These are phyloP conservation scores for Brachionichthys hirsutus DNA, from an alignment of 2,113 vertebrate genomes.

Conservation along the genomic window DNA sequence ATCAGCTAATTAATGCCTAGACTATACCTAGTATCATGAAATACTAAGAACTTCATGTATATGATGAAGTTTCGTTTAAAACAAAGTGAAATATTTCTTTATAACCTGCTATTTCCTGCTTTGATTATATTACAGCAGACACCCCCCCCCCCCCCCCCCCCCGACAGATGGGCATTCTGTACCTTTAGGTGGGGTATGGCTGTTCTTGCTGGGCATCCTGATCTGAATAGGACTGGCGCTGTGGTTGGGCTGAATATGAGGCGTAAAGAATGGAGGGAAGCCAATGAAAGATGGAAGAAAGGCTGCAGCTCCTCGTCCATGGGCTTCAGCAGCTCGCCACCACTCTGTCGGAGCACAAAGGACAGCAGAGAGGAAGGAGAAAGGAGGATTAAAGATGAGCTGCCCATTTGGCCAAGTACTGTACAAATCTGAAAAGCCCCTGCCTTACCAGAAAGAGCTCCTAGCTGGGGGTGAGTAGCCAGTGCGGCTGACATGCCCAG, in stretches of 20 bases:
- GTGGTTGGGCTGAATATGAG: constrained; percentile 88
- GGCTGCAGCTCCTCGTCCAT: constrained; percentile 83
- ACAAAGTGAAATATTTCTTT: background rate
- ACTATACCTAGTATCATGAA: background rate
- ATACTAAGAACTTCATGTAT: no score
- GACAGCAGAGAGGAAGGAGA: background rate
- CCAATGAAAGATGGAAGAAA: constrained; percentile 93
- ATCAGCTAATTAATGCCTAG: constrained; percentile 22
- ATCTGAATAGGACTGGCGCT: constrained; percentile 86
- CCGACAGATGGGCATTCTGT: constrained; percentile 9
- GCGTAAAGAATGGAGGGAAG: constrained; percentile 89
- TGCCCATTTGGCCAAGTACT: background rate
- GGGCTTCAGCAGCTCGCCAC: constrained; percentile 91
- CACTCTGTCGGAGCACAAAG: constrained; percentile 80
- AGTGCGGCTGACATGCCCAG: constrained; percentile 89
- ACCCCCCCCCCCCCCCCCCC: no score
- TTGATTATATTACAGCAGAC: background rate
- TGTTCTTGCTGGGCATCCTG: constrained; percentile 84
- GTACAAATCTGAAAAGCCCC: constrained; percentile 8
- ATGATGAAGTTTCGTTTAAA: background rate
- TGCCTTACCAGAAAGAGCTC: constrained; percentile 86
- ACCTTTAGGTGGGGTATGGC: constrained; percentile 88
- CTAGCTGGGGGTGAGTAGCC: constrained; percentile 87
- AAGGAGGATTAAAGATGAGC: constrained; percentile 9
- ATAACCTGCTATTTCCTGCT: background rate